Percentiles rank a stretch among this genome's conserved stretches.
These are phyloP conservation scores for Panzeria rudis DNA, from an alignment of 2,888 invertebrate species.

Conservation along the genomic window DNA sequence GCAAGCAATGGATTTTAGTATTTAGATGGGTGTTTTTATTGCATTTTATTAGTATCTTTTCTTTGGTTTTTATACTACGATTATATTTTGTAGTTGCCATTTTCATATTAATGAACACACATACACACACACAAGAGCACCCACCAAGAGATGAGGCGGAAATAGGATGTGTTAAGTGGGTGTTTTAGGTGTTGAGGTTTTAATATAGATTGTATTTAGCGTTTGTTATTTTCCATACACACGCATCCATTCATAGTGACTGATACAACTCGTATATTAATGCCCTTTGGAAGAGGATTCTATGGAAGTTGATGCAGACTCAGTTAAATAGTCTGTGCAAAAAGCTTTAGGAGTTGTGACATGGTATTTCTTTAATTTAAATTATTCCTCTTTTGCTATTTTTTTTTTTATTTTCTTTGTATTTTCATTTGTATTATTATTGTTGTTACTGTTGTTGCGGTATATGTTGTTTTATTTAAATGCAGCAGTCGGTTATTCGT, in stretches of 20 bases:
- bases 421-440: constrained; percentile 17
- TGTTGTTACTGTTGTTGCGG: constrained; percentile 17
- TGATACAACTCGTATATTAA: constrained; percentile 18
- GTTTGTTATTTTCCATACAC: constrained; percentile 43
- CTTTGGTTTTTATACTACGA: constrained; percentile 50
- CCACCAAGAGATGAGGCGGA: background rate
- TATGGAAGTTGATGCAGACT: constrained; percentile 28
- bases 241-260: background rate
- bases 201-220: constrained; percentile 57
- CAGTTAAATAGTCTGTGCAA: constrained; percentile 44
- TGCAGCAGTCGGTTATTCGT: constrained; percentile 42
- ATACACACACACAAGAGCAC: background rate
- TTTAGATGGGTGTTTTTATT: constrained; percentile 71
- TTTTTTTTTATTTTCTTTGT: constrained; percentile 26
- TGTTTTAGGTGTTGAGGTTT: constrained; percentile 67
- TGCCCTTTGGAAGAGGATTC: constrained; percentile 3
- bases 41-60: constrained; percentile 71
- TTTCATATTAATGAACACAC: constrained; percentile 46
- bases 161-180: constrained; percentile 40
- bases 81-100: constrained; percentile 41
- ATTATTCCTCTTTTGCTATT: constrained; percentile 58
- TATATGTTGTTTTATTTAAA: constrained; percentile 58
- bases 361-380: constrained; percentile 67
- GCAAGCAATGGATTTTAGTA: constrained; percentile 36
- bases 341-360: constrained; percentile 59